Evolutionary conservation across 1,140 invertebrate species (phyloP).

Genomic region (Halictus rubicundus): DNA sequence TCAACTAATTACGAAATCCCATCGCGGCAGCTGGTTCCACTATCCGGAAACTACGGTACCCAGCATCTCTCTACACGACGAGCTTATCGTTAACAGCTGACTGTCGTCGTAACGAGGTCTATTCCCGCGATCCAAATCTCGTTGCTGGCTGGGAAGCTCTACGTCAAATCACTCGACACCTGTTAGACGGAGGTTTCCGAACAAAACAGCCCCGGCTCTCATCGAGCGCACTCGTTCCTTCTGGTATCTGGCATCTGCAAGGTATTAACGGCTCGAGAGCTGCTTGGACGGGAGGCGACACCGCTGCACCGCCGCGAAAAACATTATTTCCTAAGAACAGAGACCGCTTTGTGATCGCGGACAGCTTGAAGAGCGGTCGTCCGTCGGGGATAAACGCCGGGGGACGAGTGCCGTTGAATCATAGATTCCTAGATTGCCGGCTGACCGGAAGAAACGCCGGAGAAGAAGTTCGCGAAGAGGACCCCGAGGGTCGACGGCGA

Average conservation of each 20-base stretch:
- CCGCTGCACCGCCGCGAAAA: slow-evolving; percentile 37
- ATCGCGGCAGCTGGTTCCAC: not conserved
- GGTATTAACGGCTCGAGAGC: slow-evolving; percentile 31
- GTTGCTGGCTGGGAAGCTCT: not conserved
- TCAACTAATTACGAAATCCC: not conserved
- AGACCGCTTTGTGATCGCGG: slow-evolving; percentile 58
- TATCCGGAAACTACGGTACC: not conserved
- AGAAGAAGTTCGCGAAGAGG: slow-evolving; percentile 55
- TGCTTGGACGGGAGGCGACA: no score
- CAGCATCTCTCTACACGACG: no score
- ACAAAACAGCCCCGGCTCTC: slow-evolving; percentile 8
- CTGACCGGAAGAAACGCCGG: slow-evolving; percentile 53
- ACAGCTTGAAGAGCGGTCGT: slow-evolving; percentile 56
- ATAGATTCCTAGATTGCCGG: slow-evolving; percentile 73
- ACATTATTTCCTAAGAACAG: slow-evolving; percentile 63
- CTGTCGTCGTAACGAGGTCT: not conserved
- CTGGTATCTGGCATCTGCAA: slow-evolving; percentile 26
- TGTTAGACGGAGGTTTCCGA: slow-evolving; percentile 9
- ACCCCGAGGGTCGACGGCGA: not conserved
- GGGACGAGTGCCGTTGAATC: slow-evolving; percentile 71
- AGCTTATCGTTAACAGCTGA: not conserved
- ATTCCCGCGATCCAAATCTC: not conserved
- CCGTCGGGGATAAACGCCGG: slow-evolving; percentile 66
- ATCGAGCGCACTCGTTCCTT: not conserved
- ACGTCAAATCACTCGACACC: slow-evolving; percentile 28